These are phyloP conservation scores for Tyrannus savana DNA, from an alignment of 2,113 vertebrate genomes.

Conservation along the genomic window DNA sequence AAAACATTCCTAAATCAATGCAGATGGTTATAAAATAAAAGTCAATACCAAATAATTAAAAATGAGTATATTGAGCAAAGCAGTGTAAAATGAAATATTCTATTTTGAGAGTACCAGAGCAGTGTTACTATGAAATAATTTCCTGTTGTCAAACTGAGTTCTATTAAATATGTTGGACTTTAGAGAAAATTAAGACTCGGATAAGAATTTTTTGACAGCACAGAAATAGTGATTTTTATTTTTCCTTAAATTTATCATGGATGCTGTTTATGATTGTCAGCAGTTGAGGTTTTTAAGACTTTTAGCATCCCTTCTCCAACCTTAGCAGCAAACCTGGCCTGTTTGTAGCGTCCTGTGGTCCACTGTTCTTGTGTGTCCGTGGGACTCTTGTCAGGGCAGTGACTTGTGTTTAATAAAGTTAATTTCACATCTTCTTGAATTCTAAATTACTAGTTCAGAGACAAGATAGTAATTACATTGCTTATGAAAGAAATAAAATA, in stretches of 20 bases:
- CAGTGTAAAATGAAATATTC: neutral
- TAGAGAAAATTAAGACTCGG: neutral
- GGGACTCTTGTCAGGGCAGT: neutral
- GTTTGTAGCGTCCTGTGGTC: neutral
- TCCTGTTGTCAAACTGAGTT: neutral
- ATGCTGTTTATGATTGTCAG: neutral
- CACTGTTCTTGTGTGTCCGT: neutral
- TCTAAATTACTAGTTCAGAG: neutral
- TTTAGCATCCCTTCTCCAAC: neutral
- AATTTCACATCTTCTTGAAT: neutral
- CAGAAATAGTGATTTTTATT: too few relatives aligned
- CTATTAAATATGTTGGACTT: neutral
- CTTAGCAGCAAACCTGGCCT: neutral
- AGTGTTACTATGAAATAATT: accelerated
- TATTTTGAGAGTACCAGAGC: neutral
- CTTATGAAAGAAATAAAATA: too few relatives aligned
- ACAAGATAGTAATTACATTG: neutral
- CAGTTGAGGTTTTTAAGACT: neutral
- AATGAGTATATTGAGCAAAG: neutral
- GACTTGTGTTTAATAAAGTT: neutral
- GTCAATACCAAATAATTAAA: accelerated
- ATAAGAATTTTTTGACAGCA: too few relatives aligned
- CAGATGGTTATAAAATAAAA: neutral
- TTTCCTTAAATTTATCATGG: neutral
- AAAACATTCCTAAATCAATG: neutral